phyloP scores from a whole-genome alignment of 1,140 invertebrate genomes.

The Drosophila suzukii region DNA sequence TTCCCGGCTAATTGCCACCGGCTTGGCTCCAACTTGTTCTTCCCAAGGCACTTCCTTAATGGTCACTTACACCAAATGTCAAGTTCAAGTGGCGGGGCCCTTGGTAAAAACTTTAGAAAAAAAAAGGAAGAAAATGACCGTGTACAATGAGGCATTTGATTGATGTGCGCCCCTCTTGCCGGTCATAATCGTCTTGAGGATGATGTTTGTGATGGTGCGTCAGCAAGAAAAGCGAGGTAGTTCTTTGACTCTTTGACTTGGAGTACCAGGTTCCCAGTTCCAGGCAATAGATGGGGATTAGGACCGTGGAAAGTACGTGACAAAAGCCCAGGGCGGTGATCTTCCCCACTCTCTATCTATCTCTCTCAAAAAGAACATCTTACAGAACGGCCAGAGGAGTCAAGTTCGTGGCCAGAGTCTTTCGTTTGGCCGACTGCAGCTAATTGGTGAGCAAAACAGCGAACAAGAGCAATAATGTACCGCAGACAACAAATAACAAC shows the following conservation, averaged over 20 bases:
- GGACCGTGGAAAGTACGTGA: constrained; percentile 31
- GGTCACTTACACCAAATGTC: constrained; percentile 52
- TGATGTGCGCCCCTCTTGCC: constrained; percentile 51
- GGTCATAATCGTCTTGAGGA: constrained; percentile 43
- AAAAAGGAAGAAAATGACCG: constrained; percentile 5
- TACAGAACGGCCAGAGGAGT: not conserved
- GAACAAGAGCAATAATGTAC: constrained; percentile 80
- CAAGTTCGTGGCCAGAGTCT: constrained; percentile 58
- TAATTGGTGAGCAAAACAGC: constrained; percentile 80
- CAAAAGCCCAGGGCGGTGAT: constrained; percentile 10
- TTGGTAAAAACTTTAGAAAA: constrained; percentile 2
- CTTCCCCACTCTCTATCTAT: not conserved
- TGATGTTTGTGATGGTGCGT: constrained; percentile 43
- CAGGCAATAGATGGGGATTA: constrained; percentile 33
- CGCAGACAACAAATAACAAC: constrained; percentile 80
- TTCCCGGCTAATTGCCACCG: constrained; percentile 74
- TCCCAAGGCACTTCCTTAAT: constrained; percentile 65
- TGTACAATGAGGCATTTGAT: constrained; percentile 62
- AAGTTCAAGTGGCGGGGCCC: constrained; percentile 55
- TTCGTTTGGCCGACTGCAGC: constrained; percentile 54
- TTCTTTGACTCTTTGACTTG: constrained; percentile 46
- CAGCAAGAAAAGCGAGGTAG: constrained; percentile 49
- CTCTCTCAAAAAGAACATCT: too few species aligned
- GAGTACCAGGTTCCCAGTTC: not conserved
- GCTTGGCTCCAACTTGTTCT: constrained; percentile 38